These are phyloP conservation scores for Odontesthes bonariensis DNA, from an alignment of 2,113 vertebrate species.

Conservation along the genomic window DNA sequence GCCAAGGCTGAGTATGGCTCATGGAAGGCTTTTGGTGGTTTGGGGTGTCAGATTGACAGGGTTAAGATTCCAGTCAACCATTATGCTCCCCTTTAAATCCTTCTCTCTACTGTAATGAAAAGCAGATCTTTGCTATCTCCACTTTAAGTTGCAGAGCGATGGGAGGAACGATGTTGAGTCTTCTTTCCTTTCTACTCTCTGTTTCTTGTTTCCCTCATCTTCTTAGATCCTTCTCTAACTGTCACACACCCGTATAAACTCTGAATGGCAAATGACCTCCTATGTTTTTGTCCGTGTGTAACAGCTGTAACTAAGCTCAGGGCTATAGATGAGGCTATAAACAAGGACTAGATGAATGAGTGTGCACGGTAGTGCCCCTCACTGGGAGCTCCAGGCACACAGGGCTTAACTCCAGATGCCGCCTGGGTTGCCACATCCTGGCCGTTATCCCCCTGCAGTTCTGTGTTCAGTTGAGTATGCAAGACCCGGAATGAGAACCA, in stretches of 20 bases:
- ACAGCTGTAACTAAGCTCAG: slow-evolving; percentile 15
- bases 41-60: slow-evolving; percentile 63
- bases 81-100: slow-evolving; percentile 61
- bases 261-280: slow-evolving; percentile 42
- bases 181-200: slow-evolving; percentile 6
- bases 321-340: slow-evolving; percentile 34
- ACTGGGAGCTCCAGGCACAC: slow-evolving; percentile 42
- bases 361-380: slow-evolving; percentile 27
- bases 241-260: slow-evolving; percentile 38
- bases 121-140: slow-evolving; percentile 63
- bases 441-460: slow-evolving; percentile 58
- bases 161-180: slow-evolving; percentile 28
- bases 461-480: slow-evolving; percentile 12
- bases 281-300: slow-evolving; percentile 37
- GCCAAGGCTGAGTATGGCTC: slow-evolving; percentile 44
- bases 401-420: slow-evolving; percentile 69
- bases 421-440: slow-evolving; percentile 72
- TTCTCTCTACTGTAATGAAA: slow-evolving; percentile 62
- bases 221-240: slow-evolving; percentile 23
- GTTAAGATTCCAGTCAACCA: slow-evolving; percentile 70
- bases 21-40: slow-evolving; percentile 52
- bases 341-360: slow-evolving; percentile 57
- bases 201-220: slow-evolving; percentile 27
- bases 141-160: slow-evolving; percentile 29
- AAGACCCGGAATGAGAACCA: slow-evolving; percentile 67